phyloP scores from a whole-genome alignment of 2,888 invertebrate genomes.

The Ischnura elegans region DNA sequence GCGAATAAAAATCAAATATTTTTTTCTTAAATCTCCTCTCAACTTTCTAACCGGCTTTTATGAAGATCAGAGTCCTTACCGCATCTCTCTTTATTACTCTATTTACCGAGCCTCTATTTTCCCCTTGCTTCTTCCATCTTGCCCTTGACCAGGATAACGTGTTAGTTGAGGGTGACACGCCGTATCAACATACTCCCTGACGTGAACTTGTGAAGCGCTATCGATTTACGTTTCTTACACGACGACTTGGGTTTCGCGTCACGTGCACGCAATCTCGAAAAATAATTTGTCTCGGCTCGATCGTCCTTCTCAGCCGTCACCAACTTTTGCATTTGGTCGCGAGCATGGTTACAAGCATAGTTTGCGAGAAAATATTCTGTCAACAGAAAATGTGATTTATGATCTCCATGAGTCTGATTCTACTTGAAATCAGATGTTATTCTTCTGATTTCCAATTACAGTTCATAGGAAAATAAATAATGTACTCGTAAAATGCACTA shows the following conservation, averaged over 20 bases:
- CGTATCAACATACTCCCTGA: slow-evolving; percentile 38
- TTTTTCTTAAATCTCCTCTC: neutral
- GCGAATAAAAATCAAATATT: neutral
- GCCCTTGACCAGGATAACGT: slow-evolving; percentile 61
- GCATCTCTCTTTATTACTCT: slow-evolving; percentile 29
- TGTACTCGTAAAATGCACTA: too few species aligned
- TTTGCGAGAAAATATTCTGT: too few species aligned
- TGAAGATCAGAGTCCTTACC: slow-evolving; percentile 18
- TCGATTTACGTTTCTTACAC: neutral
- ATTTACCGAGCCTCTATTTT: slow-evolving; percentile 8
- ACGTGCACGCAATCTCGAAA: neutral
- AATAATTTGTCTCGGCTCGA: neutral
- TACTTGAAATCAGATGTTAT: too few species aligned
- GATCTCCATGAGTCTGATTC: too few species aligned
- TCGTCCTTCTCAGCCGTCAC: neutral
- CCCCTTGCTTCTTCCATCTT: slow-evolving; percentile 29
- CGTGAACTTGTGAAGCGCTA: neutral
- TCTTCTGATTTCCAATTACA: too few species aligned
- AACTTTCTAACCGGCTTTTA: slow-evolving; percentile 44
- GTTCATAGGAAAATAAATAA: too few species aligned
- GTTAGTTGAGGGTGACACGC: slow-evolving; percentile 58
- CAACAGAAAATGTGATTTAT: too few species aligned
- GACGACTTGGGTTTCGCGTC: neutral
- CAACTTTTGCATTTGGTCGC: neutral
- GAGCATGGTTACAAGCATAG: too few species aligned